Base-by-base conservation (phyloP, 2,888 invertebrate genomes). In the Cacoxenus indagator region DNA sequence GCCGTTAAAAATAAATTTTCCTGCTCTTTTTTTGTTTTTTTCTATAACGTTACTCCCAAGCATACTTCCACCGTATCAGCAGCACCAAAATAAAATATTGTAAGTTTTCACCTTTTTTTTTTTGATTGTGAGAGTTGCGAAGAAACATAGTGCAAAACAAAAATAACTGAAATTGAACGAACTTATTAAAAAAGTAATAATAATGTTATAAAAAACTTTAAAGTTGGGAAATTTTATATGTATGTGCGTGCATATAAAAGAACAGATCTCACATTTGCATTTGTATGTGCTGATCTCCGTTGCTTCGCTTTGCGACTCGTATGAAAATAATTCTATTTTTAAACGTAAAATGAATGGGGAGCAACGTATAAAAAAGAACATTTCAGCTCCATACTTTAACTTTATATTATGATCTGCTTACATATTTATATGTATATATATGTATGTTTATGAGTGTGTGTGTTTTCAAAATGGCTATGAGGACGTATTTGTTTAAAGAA, bases 261-360 rank as follows among this genome's bases (percentile, higher is more conserved):
- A 14, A 57, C 6, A 57, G 37, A 5, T 24, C 19, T 24, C 14
- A 9, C 62, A 61, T 66, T 51, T 45, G 26, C 46, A 43, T 65
- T 24, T 37, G 17, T 37, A 27, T 66, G 64, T 70, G 24, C 24
- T 24, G 55, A 57, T 57, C 19, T 73, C 61, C 59, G 64, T 73
- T 51, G 66, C 69, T 64, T 68, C 69, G 68, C 71, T 75, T 76
- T n/a, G 51, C 69, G n/a, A n/a, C n/a, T n/a, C n/a, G n/a, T 73
- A 74, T 70, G 77, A 81, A 78, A 82, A 76, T 74, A 71, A 77
- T 26, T 82, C 78, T 82, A 79, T 79, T 81, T 79, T 73, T 79
- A 79, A 82, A 76, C 69, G 73, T 76, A 22, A 72, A 75, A 76
- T 71, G 67, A 77, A 71, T n/a, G 17, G 19, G 6, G 19, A 48